Evolutionary conservation across 2,113 vertebrate species (phyloP), one percentile per base, ranked within the genome.

Genomic region (Eleginops maclovinus): DNA sequence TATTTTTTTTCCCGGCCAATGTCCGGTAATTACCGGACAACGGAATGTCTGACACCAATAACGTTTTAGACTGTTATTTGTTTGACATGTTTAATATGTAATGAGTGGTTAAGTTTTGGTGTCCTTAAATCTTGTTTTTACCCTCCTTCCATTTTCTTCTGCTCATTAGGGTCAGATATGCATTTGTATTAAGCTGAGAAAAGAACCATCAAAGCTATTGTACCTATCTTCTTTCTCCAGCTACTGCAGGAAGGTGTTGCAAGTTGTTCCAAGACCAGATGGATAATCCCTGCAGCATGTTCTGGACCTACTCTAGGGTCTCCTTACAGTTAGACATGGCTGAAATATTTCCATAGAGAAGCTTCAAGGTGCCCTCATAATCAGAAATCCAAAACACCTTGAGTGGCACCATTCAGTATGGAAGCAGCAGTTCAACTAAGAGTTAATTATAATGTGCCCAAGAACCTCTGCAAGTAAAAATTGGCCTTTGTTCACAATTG

Each of bases 201-300:
- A 28, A 53, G 49, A 9, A 22, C 0, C 46, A 51, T 5, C 10
- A 41, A 14, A 16, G 13, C 14, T 21, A 2, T 19, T 16, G 1
- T 19, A 3, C n/a, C 6, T 43, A 28, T 36, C 14, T 54, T 19
- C 47, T 60, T 69, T 36, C 47, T 69, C 15, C 19, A 46, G 17
- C 40, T 69, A 61, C 10, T 46, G 9, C 9, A 3, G 40, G 74
- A 13, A 68, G n/a, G n/a, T n/a, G n/a, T 26, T 31, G 12, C 16
- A 26, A 54, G 13, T 9, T 54, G 41, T 55, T 64, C 60, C 36
- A 4, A 59, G 31, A 24, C 64, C 64, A 69, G 36, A 77, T 69
- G 47, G 64, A 68, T 61, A 61, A 77, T 62, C 58, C 56, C 47
- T 69, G 47, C 28, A 66, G 43, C 43, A 76, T 49, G 31, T 4